Percentiles rank a stretch among this genome's conserved stretches.
phyloP scores from a whole-genome alignment of 2,888 invertebrate genomes.

The Drosophila atripex region DNA sequence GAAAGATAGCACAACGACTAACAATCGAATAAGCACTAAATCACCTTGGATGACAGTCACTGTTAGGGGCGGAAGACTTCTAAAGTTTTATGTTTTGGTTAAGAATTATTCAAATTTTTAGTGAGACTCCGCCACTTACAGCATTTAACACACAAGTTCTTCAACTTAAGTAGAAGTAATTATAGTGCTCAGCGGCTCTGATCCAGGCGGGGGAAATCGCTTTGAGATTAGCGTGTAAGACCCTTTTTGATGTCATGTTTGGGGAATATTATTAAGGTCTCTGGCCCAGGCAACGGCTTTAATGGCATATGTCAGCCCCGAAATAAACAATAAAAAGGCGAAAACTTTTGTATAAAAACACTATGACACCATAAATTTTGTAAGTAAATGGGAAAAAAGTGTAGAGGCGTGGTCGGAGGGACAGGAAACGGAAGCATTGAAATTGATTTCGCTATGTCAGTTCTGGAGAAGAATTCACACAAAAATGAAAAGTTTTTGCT shows the following conservation, averaged over 20 bases:
- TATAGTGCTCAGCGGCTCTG: slow-evolving; percentile 11
- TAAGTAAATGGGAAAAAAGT: slow-evolving; percentile 19
- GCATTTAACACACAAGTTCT: not conserved
- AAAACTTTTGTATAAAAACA: slow-evolving; percentile 37
- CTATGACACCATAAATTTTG: slow-evolving; percentile 59
- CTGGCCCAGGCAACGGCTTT: slow-evolving; percentile 24
- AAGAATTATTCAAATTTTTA: not conserved
- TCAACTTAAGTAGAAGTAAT: slow-evolving; percentile 1
- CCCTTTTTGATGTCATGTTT: slow-evolving; percentile 30
- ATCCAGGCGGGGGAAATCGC: slow-evolving; percentile 20
- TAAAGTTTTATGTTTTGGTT: not conserved
- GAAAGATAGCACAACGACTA: slow-evolving; percentile 10
- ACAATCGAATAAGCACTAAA: slow-evolving; percentile 7
- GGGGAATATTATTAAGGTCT: slow-evolving; percentile 12
- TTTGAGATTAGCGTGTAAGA: slow-evolving; percentile 24
- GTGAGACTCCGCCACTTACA: not conserved
- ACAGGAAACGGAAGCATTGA: slow-evolving; percentile 68
- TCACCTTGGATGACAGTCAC: not conserved
- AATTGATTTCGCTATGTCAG: slow-evolving; percentile 72
- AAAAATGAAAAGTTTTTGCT: slow-evolving; percentile 50
- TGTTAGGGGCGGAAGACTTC: not conserved
- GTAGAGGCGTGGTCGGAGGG: slow-evolving; percentile 27
- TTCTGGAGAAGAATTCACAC: slow-evolving; percentile 63
- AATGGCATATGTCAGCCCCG: slow-evolving; percentile 28
- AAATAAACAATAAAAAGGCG: slow-evolving; percentile 33